Conservation (phyloP, 2,797 vertebrate species). For the Melanotaenia pygmaea region DNA sequence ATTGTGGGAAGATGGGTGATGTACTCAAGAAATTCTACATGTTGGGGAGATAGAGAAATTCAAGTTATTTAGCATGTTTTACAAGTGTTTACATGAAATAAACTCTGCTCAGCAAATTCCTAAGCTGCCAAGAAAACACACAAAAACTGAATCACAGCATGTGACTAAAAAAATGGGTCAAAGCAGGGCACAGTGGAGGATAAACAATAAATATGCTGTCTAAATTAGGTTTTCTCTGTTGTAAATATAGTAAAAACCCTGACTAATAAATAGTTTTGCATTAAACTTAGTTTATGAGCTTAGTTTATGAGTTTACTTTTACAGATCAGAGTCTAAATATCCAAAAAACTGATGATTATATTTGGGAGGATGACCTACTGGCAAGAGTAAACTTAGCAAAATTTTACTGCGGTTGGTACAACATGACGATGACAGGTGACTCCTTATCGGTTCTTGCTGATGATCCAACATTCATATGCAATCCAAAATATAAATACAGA, state of each 20-base stretch:
- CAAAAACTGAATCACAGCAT: neutral
- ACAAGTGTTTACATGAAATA: neutral
- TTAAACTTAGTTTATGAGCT: neutral
- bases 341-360: fast-evolving
- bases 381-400: slow-evolving; percentile 39
- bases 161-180: neutral
- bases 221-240: neutral
- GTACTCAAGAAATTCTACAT: slow-evolving; percentile 32
- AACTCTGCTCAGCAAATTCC: neutral
- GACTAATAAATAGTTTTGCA: neutral
- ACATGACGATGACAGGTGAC: slow-evolving; percentile 29
- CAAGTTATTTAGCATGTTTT: neutral
- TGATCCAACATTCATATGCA: neutral
- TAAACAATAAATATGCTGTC: neutral
- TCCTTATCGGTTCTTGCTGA: neutral
- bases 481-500: neutral
- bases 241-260: neutral
- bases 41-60: neutral
- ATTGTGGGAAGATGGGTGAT: slow-evolving; percentile 68
- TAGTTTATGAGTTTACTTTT: neutral
- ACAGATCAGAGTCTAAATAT: neutral
- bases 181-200: neutral
- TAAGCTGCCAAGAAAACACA: neutral
- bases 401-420: neutral
- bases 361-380: neutral